Conservation (phyloP, 1,140 invertebrate species). For the Penaeus chinensis region DNA sequence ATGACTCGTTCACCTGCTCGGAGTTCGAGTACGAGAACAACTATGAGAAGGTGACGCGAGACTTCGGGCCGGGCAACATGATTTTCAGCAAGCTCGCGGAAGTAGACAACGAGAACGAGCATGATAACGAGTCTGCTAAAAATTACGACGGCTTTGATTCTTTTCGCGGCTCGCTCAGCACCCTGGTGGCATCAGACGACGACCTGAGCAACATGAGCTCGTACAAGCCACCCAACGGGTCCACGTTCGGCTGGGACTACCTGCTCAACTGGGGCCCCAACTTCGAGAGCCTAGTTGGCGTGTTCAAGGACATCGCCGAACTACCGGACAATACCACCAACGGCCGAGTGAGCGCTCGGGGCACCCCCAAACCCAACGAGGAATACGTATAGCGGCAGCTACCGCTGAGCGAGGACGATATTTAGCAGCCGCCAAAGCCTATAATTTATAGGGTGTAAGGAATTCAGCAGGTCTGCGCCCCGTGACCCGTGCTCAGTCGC, state of each 20-base stretch:
- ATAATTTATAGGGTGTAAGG: slow-evolving; percentile 44
- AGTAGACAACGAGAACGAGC: slow-evolving; percentile 71
- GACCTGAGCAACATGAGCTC: slow-evolving; percentile 76
- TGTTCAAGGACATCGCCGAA: slow-evolving; percentile 96
- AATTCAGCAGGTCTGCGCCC: not conserved
- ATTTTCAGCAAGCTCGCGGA: slow-evolving; percentile 79
- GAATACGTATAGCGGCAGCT: slow-evolving; percentile 66
- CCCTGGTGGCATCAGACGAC: slow-evolving; percentile 91
- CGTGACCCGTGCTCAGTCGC: not conserved
- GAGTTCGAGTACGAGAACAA: slow-evolving; percentile 97
- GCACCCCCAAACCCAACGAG: slow-evolving; percentile 66
- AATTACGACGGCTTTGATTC: slow-evolving; percentile 91
- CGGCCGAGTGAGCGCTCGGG: slow-evolving; percentile 63
- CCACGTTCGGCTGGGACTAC: slow-evolving; percentile 90
- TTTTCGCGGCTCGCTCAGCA: slow-evolving; percentile 91
- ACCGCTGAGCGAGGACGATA: slow-evolving; percentile 49
- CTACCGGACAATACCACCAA: slow-evolving; percentile 78
- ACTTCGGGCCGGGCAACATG: slow-evolving; percentile 70
- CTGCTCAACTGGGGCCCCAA: slow-evolving; percentile 95
- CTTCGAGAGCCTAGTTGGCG: slow-evolving; percentile 93
- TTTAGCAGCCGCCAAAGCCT: slow-evolving; percentile 50
- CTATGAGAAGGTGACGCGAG: slow-evolving; percentile 75
- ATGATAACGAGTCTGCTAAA: slow-evolving; percentile 67
- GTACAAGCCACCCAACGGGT: slow-evolving; percentile 82
- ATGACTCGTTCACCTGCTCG: slow-evolving; percentile 97